Conservation (phyloP, 2,797 vertebrate genomes). For the Myoxocephalus aenaeus region DNA sequence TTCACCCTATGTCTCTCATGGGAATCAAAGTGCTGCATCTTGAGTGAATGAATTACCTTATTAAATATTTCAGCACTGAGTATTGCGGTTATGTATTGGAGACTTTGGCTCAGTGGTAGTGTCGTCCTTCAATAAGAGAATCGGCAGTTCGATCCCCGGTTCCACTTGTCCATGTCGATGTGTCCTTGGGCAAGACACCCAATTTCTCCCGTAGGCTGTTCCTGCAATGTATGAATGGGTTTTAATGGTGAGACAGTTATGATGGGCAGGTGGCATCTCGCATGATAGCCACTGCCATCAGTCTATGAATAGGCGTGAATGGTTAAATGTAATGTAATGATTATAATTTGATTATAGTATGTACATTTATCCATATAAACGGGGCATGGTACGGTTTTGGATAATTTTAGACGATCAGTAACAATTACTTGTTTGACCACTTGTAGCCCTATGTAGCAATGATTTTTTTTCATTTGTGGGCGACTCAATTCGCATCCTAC, state of each 20-base stretch:
- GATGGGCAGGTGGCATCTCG: neutral
- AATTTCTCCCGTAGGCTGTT: neutral
- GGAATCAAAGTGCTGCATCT: slow-evolving; percentile 26
- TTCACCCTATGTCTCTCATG: slow-evolving; percentile 35
- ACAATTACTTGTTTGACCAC: neutral
- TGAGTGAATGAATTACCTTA: slow-evolving; percentile 8
- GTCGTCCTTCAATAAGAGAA: neutral
- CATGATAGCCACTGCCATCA: neutral
- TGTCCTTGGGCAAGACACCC: neutral
- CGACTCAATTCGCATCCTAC: no score
- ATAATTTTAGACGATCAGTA: neutral
- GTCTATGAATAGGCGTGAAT: neutral
- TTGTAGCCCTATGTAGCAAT: neutral
- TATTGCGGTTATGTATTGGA: neutral
- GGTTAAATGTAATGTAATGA: neutral
- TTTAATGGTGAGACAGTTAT: neutral
- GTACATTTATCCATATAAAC: slow-evolving; percentile 2
- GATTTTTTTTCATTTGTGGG: no score
- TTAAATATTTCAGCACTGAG: slow-evolving; percentile 23
- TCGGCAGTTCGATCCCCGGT: neutral
- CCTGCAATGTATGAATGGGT: neutral
- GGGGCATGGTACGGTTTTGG: neutral
- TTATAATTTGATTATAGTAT: slow-evolving; percentile 3
- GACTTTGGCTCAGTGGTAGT: neutral
- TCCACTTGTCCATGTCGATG: neutral